phyloP scores from a whole-genome alignment of 2,888 invertebrate species.

The Trachelus troglodyta region DNA sequence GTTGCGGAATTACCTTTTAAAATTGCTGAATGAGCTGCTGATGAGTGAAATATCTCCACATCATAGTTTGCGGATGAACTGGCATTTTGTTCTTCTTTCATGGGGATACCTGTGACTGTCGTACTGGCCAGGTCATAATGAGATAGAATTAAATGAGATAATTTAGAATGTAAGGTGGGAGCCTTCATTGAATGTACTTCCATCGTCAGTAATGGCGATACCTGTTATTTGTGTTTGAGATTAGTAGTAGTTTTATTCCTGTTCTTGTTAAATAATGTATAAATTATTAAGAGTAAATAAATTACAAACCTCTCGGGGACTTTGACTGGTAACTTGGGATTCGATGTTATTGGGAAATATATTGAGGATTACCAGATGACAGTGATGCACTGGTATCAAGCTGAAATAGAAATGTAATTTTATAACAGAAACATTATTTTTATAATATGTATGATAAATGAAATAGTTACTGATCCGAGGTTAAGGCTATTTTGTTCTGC shows the following conservation, averaged over 20 bases:
- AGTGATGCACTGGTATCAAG: slow-evolving; percentile 83
- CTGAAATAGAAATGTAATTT: slow-evolving; percentile 64
- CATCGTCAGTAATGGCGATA: slow-evolving; percentile 78
- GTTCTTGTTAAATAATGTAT: neutral
- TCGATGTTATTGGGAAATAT: slow-evolving; percentile 86
- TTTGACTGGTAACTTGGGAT: slow-evolving; percentile 80
- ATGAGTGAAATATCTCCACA: slow-evolving; percentile 94
- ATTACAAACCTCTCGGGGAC: slow-evolving; percentile 72
- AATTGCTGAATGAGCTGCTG: slow-evolving; percentile 85
- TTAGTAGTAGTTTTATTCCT: neutral
- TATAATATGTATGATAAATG: neutral
- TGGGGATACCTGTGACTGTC: slow-evolving; percentile 98
- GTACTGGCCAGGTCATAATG: slow-evolving; percentile 95
- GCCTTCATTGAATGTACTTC: slow-evolving; percentile 87
- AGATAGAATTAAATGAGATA: slow-evolving; percentile 80
- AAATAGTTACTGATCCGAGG: slow-evolving; percentile 71
- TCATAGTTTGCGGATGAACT: slow-evolving; percentile 98
- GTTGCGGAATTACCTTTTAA: slow-evolving; percentile 69
- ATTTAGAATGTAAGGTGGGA: slow-evolving; percentile 77
- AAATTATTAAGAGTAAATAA: slow-evolving; percentile 2
- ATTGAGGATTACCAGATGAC: slow-evolving; percentile 91
- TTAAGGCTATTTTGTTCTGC: slow-evolving; percentile 79
- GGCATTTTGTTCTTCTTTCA: slow-evolving; percentile 99
- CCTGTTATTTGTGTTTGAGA: slow-evolving; percentile 58
- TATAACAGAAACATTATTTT: slow-evolving; percentile 11